Conservation (phyloP, 1,140 invertebrate genomes). For the Coboldia fuscipes region DNA sequence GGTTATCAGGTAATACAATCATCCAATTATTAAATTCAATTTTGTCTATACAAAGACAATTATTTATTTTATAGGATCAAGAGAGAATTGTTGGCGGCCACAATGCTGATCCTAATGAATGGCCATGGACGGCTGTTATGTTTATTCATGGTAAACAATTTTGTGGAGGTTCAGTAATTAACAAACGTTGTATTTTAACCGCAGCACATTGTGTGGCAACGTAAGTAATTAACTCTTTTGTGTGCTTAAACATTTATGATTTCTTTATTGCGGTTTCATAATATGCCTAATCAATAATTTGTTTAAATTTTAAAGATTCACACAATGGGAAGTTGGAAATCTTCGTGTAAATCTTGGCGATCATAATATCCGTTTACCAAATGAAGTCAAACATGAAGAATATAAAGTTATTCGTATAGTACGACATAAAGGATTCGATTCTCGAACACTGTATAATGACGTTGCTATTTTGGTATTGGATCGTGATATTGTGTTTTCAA, state of each 20-base stretch:
- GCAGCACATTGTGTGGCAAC: constrained; percentile 82
- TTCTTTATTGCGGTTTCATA: background rate
- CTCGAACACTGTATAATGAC: constrained; percentile 69
- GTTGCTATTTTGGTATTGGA: constrained; percentile 67
- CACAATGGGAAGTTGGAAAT: constrained; percentile 62
- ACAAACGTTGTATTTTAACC: constrained; percentile 58
- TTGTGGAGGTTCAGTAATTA: constrained; percentile 75
- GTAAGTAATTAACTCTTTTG: constrained; percentile 28
- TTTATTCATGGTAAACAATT: constrained; percentile 68
- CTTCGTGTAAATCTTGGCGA: constrained; percentile 61
- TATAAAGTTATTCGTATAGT: constrained; percentile 60
- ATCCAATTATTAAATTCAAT: background rate
- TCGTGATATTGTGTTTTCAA: constrained; percentile 48
- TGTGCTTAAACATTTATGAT: constrained; percentile 1
- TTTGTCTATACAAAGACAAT: constrained; percentile 9
- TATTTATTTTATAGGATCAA: constrained; percentile 31
- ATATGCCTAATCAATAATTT: background rate
- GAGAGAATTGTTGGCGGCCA: constrained; percentile 66
- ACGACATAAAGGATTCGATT: constrained; percentile 61
- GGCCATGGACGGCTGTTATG: constrained; percentile 68
- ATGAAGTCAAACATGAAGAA: constrained; percentile 50
- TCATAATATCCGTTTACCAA: constrained; percentile 52
- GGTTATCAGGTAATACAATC: constrained; percentile 25
- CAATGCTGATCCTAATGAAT: constrained; percentile 56
- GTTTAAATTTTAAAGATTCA: constrained; percentile 44